phyloP scores from a whole-genome alignment of 2,888 invertebrate genomes.

The Idaea aversata region DNA sequence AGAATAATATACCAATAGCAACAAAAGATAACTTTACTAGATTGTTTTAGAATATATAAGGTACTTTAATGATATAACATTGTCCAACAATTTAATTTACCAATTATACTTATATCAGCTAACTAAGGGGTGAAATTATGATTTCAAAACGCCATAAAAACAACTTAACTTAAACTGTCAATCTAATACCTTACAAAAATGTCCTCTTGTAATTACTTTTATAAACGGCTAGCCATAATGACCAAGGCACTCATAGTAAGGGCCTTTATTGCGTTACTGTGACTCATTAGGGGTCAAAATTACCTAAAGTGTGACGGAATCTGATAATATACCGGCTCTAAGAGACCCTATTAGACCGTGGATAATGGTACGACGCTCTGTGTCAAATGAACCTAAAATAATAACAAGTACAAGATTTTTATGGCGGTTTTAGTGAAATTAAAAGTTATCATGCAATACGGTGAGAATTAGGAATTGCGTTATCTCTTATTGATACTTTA shows the following conservation, averaged over 20 bases:
- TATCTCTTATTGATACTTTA: too few species aligned
- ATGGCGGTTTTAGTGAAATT: slow-evolving; percentile 8
- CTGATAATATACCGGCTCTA: slow-evolving; percentile 63
- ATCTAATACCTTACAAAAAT: slow-evolving; percentile 18
- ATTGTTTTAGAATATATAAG: too few species aligned
- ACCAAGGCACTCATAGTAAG: slow-evolving; percentile 56
- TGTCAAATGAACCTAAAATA: slow-evolving; percentile 27
- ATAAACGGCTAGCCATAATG: slow-evolving; percentile 57
- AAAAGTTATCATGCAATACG: slow-evolving; percentile 5
- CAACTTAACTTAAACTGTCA: slow-evolving; percentile 10
- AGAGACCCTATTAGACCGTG: slow-evolving; percentile 52
- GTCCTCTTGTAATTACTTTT: slow-evolving; percentile 59
- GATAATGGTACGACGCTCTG: slow-evolving; percentile 42
- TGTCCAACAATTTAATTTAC: too few species aligned
- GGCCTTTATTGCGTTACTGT: slow-evolving; percentile 61
- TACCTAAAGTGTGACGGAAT: slow-evolving; percentile 73
- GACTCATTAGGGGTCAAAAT: slow-evolving; percentile 70
- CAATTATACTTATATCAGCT: too few species aligned
- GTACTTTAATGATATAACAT: too few species aligned
- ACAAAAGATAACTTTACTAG: too few species aligned
- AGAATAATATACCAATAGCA: too few species aligned
- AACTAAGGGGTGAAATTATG: too few species aligned
- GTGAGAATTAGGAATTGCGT: too few species aligned
- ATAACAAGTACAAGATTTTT: slow-evolving; percentile 16
- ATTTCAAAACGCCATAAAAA: slow-evolving; percentile 30